Conservation (phyloP, 2,888 invertebrate genomes). For the Dryobotodes eremita region DNA sequence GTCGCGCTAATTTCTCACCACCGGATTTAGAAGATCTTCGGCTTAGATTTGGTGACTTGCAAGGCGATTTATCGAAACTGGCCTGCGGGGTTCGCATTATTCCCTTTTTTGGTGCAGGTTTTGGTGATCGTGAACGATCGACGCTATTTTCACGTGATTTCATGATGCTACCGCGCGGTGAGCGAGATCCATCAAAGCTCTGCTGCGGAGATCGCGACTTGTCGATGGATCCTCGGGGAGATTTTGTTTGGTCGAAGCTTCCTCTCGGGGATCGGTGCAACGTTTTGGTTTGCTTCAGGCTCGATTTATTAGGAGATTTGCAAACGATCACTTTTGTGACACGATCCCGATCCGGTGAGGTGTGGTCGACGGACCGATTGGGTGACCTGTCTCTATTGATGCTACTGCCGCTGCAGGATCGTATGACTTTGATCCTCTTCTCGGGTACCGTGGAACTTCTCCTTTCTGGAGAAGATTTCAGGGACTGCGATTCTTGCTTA, state of each 20-base stretch:
- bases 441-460: conserved; percentile 79
- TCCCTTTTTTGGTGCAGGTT: conserved; percentile 88
- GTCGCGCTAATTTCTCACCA: conserved; percentile 85
- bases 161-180: conserved; percentile 88
- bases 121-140: conserved; percentile 86
- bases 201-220: conserved; percentile 90
- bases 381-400: conserved; percentile 88
- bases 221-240: conserved; percentile 91
- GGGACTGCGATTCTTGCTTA: conserved; percentile 92
- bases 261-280: conserved; percentile 89
- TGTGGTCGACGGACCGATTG: conserved; percentile 78
- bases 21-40: conserved; percentile 85
- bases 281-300: conserved; percentile 84
- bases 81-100: conserved; percentile 90
- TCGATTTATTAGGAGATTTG: conserved; percentile 89
- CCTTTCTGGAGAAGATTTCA: conserved; percentile 89
- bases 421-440: conserved; percentile 87
- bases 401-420: conserved; percentile 90
- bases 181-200: conserved; percentile 89
- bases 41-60: conserved; percentile 87
- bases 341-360: conserved; percentile 85
- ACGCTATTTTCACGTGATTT: conserved; percentile 87
- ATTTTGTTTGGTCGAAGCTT: conserved; percentile 88
- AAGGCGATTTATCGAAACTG: conserved; percentile 87
- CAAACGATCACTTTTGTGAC: conserved; percentile 89